phyloP scores from a whole-genome alignment of 2,797 vertebrate genomes.

The Merluccius polli region DNA sequence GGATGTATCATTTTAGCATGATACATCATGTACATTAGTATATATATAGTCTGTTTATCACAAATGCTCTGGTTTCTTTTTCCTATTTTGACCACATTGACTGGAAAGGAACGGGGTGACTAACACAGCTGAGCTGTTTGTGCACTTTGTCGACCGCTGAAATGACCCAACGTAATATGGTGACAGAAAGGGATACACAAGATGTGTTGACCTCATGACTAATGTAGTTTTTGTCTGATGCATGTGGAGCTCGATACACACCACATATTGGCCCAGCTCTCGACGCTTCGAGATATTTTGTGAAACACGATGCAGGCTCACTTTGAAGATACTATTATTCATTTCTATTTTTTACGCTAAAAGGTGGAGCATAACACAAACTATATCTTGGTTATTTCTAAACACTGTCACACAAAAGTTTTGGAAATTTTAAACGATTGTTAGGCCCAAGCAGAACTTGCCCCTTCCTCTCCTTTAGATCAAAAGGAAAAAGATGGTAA shows the following conservation, averaged over 20 bases:
- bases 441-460: slow-evolving; percentile 48
- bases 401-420: slow-evolving; percentile 56
- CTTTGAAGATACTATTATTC: not conserved
- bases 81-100: no score
- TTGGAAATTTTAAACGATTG: slow-evolving; percentile 67
- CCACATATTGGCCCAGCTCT: not conserved
- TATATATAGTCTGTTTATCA: not conserved
- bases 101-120: no score
- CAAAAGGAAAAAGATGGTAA: slow-evolving; percentile 76
- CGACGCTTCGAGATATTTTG: not conserved
- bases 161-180: no score
- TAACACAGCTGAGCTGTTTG: no score
- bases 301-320: not conserved
- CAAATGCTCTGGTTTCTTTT: no score
- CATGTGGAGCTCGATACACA: not conserved
- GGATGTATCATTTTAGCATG: no score
- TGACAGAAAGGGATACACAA: not conserved
- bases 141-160: no score
- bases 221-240: not conserved
- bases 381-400: slow-evolving; percentile 59
- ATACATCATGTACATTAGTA: not conserved
- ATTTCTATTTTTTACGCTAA: not conserved
- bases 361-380: slow-evolving; percentile 34
- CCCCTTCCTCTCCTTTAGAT: slow-evolving; percentile 63
- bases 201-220: not conserved